Conservation (phyloP, 2,888 invertebrate genomes). For the Glomeris marginata region DNA sequence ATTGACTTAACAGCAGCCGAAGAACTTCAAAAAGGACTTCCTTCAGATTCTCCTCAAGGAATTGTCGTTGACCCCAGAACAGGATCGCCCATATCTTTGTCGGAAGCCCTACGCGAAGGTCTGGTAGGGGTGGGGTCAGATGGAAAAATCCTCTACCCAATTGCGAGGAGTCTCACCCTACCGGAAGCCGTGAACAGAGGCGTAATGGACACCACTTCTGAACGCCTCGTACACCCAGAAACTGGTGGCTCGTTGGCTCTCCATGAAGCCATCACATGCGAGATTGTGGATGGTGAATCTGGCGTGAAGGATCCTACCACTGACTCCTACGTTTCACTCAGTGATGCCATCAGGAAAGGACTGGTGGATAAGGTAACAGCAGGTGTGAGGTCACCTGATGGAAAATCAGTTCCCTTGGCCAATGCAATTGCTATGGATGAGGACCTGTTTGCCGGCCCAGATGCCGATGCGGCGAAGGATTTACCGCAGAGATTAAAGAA, state of each 20-base stretch:
- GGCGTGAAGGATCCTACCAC: slow-evolving; percentile 46
- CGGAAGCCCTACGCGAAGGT: slow-evolving; percentile 68
- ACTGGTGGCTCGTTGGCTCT: slow-evolving; percentile 62
- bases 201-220: slow-evolving; percentile 52
- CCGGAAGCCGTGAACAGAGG: slow-evolving; percentile 76
- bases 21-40: slow-evolving; percentile 44
- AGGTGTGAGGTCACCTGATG: slow-evolving; percentile 43
- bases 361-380: slow-evolving; percentile 70
- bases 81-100: slow-evolving; percentile 61
- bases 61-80: slow-evolving; percentile 67
- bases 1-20: slow-evolving; percentile 60
- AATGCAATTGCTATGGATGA: slow-evolving; percentile 16
- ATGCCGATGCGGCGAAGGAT: slow-evolving; percentile 3
- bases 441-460: slow-evolving; percentile 42
- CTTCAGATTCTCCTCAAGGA: slow-evolving; percentile 57
- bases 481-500: slow-evolving; percentile 8
- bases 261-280: slow-evolving; percentile 56
- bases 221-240: slow-evolving; percentile 73
- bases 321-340: slow-evolving; percentile 50
- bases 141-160: slow-evolving; percentile 59
- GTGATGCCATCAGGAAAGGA: slow-evolving; percentile 68
- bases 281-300: slow-evolving; percentile 57
- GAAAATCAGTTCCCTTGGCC: slow-evolving; percentile 17
- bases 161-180: slow-evolving; percentile 63
- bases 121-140: slow-evolving; percentile 51